Evolutionary conservation across 2,888 invertebrate genomes (phyloP).

Genomic region (Odontocolon sp.): DNA sequence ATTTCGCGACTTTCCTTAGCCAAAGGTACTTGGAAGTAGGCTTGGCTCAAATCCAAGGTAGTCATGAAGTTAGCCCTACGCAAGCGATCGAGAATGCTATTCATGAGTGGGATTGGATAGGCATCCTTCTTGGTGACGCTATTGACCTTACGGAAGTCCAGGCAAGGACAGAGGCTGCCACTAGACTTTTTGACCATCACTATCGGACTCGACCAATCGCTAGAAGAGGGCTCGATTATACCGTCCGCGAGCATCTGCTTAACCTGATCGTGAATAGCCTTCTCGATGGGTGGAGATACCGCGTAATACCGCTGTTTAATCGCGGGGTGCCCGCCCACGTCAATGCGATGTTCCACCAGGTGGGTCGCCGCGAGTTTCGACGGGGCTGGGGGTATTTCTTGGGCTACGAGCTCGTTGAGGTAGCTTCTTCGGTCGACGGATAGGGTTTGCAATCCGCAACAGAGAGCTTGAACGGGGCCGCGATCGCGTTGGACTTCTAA

Average conservation of each 20-base stretch:
- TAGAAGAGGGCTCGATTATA: background rate
- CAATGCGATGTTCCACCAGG: background rate
- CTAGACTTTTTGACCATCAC: background rate
- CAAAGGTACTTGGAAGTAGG: slow-evolving; percentile 69
- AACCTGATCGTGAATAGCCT: background rate
- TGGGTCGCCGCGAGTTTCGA: background rate
- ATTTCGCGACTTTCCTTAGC: slow-evolving; percentile 47
- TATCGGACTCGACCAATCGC: slow-evolving; percentile 7
- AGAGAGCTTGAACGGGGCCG: background rate
- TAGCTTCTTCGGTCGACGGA: background rate
- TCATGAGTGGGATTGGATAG: slow-evolving; percentile 64
- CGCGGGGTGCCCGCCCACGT: too few species aligned
- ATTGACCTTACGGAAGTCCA: too few species aligned
- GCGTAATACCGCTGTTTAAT: background rate
- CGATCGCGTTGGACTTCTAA: background rate
- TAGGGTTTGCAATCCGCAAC: background rate
- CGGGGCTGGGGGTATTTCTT: background rate
- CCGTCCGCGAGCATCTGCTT: background rate
- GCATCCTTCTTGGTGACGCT: too few species aligned
- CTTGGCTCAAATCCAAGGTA: too few species aligned
- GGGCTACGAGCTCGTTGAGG: background rate
- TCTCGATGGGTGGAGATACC: too few species aligned
- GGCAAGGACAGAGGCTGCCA: background rate
- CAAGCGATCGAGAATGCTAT: slow-evolving; percentile 65
- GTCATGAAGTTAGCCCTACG: slow-evolving; percentile 66